Base-by-base conservation (phyloP, 2,113 vertebrate genomes). In the Pachycephala philippinensis region DNA sequence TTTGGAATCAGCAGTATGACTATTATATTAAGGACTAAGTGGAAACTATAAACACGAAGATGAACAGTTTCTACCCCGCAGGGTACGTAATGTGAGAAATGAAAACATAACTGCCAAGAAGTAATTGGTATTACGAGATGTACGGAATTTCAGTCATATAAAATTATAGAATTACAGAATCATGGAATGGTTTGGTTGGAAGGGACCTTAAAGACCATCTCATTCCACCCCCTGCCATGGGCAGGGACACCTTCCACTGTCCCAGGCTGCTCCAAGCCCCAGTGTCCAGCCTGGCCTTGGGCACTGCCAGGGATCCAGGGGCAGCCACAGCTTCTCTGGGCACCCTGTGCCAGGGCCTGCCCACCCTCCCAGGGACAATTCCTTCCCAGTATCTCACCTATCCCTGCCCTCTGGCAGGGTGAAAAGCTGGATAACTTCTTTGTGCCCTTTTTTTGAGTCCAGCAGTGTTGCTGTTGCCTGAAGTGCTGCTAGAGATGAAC, bases 221-320 rank as follows among this genome's bases (percentile, higher is more conserved):
- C 0, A 1, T 10, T 8, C 17, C 28, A 27, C 10, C 2, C 9
- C 28, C 5, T 23, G 18, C 50, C 60, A 30, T 30, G 42, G 22
- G 8, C 30, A 75, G 42, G 23, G 50, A 49, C 30, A 35, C 11
- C 20, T 78, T 0, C 40, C 56, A 39, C 47, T 35, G 1, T 31
- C 39, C 64, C 74, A 78, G 64, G 39, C 13, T 45, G 54, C 47
- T 53, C 54, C 37, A 27, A 77, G 17, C 26, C 61, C 61, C 18
- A 42, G 1, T 2, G 5, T 60, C 53, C 64, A 78, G 0, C 47
- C 56, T 54, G 47, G 56, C 47, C 56, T 70, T 24, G 84, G 40
- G 0, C 56, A 47, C n/a, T 70, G 1, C 47, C 74, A 79, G 56
- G 65, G 65, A 63, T 87, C 13, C 50, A 75, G 74, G 61, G 61